Evolutionary conservation across 2,888 invertebrate species (phyloP), one percentile per base, ranked within the genome.

Genomic region (Drosophila acutilabella): DNA sequence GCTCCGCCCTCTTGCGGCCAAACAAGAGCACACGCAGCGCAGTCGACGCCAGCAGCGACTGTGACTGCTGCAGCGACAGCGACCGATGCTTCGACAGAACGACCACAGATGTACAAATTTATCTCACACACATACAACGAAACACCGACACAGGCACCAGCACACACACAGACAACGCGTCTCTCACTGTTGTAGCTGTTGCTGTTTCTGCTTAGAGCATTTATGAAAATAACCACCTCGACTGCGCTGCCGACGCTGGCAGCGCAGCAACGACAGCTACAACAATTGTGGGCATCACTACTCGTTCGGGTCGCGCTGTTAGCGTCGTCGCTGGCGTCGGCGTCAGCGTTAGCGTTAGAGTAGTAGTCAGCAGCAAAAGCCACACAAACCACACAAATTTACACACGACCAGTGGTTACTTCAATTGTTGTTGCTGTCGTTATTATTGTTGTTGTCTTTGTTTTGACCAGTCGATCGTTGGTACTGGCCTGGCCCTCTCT

Each of bases 1-100:
- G 87, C 90, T 89, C 91, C 90, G 90, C 90, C 90, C 89, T 65
- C 64, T 81, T 76, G 71, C 76, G 82, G 71, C 54, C 64, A 62
- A 67, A 64, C 78, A 80, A 58, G 33, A 56, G 57, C 47, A 23
- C 13, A 36, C 16, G 60, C 67, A 66, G 81, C 71, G 81, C 67
- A 68, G 60, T 18, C 38, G 33, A 20, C 59, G 20, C 10, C 42
- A 4, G 26, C 48, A 26, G 45, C 42, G 51, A 6, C 50, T 33
- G 42, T 42, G 13, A 36, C 36, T 36, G 36, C 36, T 8, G 8
- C 30, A 30, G 30, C 36, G 30, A 30, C 30, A 30, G 30, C 7
- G 30, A 8, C 30, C 30, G 30, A 30, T 8, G 30, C 30, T 30
- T 30, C 30, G 8, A 30, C 30, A 26, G 26, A 26, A 8, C 26